Base-by-base conservation (phyloP, 2,888 invertebrate genomes). In the Sussaba pulchella region DNA sequence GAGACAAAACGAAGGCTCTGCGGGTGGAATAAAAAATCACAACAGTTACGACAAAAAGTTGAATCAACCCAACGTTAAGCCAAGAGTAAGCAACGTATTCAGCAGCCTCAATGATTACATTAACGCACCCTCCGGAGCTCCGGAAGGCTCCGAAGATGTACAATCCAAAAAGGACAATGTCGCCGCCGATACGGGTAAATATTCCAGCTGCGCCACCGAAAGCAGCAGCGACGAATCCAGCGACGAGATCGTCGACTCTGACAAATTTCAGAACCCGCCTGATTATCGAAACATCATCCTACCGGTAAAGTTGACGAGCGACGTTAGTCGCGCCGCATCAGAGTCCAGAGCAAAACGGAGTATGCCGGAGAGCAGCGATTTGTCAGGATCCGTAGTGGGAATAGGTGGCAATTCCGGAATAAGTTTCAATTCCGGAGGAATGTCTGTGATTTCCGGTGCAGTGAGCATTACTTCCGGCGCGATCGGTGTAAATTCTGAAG, bases 101-200 rank as follows among this genome's bases (percentile, higher is more conserved):
- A 94, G 93, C 85, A 95, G 95, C 87, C 91, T 95, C 66, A 94
- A 95, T 80, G 95, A 95, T 72, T 95, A 95, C 87, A 91, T 94
- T 72, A 94, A 93, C 85, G 93, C 93, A 6, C 88, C 92, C 8
- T 89, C 89, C 24, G 88, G 86, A 43, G 90, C 26, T 0, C n/a
- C n/a, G n/a, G 72, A 82, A 0, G 77, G 71, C 41, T 52, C 77
- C 10, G 45, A 77, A 47, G 86, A 81, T 73, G 26, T 78, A 9
- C 31, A 74, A 81, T 78, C 77, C 0, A 74, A 71, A 47, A 39
- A 9, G 2, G 73, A 80, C 1, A 74, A 52, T 36, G 17, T 66
- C 41, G 31, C 78, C 0, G 52, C 81, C 9, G 64, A 78, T 39
- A 52, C 73, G 4, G 50, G 17, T 5, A 63, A 41, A 24, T 54